Base-by-base conservation (phyloP, 2,797 vertebrate genomes). In the Chiropotes sagulatus region DNA sequence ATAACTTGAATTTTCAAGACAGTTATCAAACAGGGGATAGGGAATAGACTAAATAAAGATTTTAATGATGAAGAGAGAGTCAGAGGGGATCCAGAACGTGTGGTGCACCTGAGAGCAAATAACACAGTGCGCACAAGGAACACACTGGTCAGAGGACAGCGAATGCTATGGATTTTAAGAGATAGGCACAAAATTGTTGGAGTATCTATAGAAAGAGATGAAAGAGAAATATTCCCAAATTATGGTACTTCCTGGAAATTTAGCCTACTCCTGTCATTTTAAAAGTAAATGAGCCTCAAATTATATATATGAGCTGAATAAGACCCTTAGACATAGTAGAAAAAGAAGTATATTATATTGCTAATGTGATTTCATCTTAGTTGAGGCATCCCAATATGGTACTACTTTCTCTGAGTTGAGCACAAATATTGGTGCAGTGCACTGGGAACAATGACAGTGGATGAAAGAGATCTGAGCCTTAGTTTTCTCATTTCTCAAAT, bases 371-470 rank as follows among this genome's bases (percentile, higher is more conserved):
- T 61, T 87, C 30, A 15, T 52, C 91, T 93, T 85, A 79, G 61
- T 84, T 30, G 41, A 93, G 90, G 22, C 54, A 91, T 93, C 79
- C 61, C 30, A 78, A 57, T 88, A 28, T 88, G 61, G 73, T 84
- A 72, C 28, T 93, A 41, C 85, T 89, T 93, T 95, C 52, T 80
- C 76, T 94, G 54, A 95, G 44, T 64, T 94, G 67, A 94, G 64
- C 44, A n/a, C 22, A 81, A 57, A 96, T 78, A 22, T 91, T 73
- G 39, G 39, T 78, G 15, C n/a, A 33, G n/a, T 84, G 9, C 46
- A 7, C 64, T 85, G 36, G 30, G n/a, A 92, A 81, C 84, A 67
- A 70, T 70, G 14, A 85, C 15, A 76, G 44, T 72, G 58, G 52
- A 48, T 86, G 33, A 73, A 81, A 89, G 75, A 76, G 52, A 92